Base-by-base conservation (phyloP, 2,113 vertebrate genomes). In the Pyxicephalus adspersus region DNA sequence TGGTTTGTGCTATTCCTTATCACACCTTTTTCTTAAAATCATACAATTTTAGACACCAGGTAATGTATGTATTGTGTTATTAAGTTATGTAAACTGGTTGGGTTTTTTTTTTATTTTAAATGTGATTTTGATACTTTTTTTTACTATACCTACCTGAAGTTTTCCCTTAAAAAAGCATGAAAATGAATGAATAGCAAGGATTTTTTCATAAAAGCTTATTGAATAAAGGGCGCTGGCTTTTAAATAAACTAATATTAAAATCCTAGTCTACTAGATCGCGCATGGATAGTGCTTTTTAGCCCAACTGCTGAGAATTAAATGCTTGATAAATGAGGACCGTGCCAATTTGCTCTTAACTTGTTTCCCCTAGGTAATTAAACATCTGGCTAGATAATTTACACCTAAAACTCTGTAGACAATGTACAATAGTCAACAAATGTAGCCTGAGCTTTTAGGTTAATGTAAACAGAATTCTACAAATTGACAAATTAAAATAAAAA, bases 361-460 rank as follows among this genome's bases (percentile, higher is more conserved):
- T 85, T 90, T 86, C 63, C 58, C 80, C 63, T 84, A 83, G 65
- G 66, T 87, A 85, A 87, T 87, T 85, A 89, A 89, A 89, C 85
- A 91, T 89, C 85, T 91, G 86, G 84, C 28, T 85, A 86, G 81
- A 84, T 78, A 83, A 89, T 89, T 91, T 88, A 85, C 86, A 91
- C 84, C 83, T 86, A 87, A 87, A 87, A 76, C 76, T 86, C 71
- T 83, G 80, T 83, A 87, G 90, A 90, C 80, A 89, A 85, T 31
- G 54, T 22, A 76, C 54, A 83, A 60, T 13, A 64, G 26, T 64
- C 29, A 92, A 86, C 57, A 88, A 86, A 86, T n/a, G 70, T 25
- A 87, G 4, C 61, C 77, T 23, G 74, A 63, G 9, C 61, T 85
- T 87, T 76, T 66, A 23, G 86, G 86, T 72, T 75, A 11, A 64